Conservation (phyloP, 2,888 invertebrate species). For the Noctua pronuba region DNA sequence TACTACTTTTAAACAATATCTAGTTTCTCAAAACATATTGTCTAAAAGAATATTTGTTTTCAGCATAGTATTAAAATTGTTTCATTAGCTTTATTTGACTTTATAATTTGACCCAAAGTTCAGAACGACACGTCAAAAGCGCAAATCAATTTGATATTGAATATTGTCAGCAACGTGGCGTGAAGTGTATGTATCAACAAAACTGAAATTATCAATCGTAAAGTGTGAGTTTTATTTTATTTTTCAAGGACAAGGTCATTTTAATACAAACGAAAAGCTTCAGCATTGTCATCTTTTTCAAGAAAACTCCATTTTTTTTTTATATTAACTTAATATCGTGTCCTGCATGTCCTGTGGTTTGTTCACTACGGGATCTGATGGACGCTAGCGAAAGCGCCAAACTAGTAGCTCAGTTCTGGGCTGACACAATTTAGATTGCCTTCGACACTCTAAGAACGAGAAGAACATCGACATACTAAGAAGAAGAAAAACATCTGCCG, state of each 20-base stretch:
- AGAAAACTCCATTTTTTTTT: background rate
- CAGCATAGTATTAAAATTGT: background rate
- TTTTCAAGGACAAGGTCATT: conserved; percentile 23
- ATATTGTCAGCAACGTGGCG: conserved; percentile 4
- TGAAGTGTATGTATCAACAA: conserved; percentile 24
- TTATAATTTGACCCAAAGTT: conserved; percentile 11
- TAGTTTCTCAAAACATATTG: background rate
- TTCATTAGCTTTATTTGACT: conserved; percentile 1
- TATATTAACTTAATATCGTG: too few species aligned
- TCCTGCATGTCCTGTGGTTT: too few species aligned
- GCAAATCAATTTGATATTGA: conserved; percentile 61
- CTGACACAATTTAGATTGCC: too few species aligned
- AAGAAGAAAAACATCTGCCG: too few species aligned
- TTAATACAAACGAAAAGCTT: background rate
- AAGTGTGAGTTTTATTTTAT: background rate
- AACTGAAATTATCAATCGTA: conserved; percentile 8
- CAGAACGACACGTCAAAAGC: conserved; percentile 2
- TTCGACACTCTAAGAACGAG: too few species aligned
- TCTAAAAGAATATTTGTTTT: background rate
- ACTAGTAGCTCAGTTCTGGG: too few species aligned
- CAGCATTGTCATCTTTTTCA: background rate
- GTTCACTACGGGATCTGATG: too few species aligned
- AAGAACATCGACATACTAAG: too few species aligned
- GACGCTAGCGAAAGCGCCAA: too few species aligned
- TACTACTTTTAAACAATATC: too few species aligned